Evolutionary conservation across 2,888 invertebrate species (phyloP).

Genomic region (Drosophila trichaetosa): DNA sequence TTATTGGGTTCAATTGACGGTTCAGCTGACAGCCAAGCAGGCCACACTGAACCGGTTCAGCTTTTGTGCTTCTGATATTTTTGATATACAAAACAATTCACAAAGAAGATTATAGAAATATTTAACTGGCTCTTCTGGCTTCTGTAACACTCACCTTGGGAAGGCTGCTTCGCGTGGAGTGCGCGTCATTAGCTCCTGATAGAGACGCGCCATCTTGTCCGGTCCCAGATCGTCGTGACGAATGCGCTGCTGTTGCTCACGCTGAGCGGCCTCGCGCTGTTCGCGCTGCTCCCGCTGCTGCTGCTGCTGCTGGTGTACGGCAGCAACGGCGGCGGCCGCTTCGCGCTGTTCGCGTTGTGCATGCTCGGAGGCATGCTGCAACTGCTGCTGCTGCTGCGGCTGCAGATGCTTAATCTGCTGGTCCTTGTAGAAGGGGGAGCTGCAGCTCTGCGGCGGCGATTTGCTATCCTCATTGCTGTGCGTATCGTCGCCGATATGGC

Average conservation of each 20-base stretch:
- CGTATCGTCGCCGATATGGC: constrained; percentile 86
- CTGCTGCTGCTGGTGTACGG: constrained; percentile 86
- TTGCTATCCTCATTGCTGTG: constrained; percentile 93
- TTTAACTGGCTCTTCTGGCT: neutral
- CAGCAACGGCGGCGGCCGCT: constrained; percentile 83
- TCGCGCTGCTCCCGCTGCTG: constrained; percentile 89
- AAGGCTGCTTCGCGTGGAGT: constrained; percentile 91
- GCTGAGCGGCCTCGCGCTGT: constrained; percentile 83
- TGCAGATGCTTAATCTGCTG: constrained; percentile 73
- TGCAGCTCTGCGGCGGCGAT: constrained; percentile 91
- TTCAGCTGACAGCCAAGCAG: neutral
- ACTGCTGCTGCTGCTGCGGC: constrained; percentile 88
- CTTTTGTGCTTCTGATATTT: neutral
- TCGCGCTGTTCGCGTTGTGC: constrained; percentile 84
- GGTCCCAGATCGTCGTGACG: constrained; percentile 92
- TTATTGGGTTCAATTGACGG: neutral
- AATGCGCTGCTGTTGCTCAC: constrained; percentile 84
- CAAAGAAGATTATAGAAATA: neutral
- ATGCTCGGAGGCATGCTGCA: constrained; percentile 86
- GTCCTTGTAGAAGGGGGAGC: constrained; percentile 92
- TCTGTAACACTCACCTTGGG: constrained; percentile 88
- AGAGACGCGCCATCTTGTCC: constrained; percentile 97
- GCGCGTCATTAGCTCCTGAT: constrained; percentile 96
- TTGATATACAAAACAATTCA: neutral
- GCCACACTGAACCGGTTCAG: neutral